These are phyloP conservation scores for Pterocles orientalis DNA, from an alignment of 2,113 vertebrate species.

Conservation along the genomic window DNA sequence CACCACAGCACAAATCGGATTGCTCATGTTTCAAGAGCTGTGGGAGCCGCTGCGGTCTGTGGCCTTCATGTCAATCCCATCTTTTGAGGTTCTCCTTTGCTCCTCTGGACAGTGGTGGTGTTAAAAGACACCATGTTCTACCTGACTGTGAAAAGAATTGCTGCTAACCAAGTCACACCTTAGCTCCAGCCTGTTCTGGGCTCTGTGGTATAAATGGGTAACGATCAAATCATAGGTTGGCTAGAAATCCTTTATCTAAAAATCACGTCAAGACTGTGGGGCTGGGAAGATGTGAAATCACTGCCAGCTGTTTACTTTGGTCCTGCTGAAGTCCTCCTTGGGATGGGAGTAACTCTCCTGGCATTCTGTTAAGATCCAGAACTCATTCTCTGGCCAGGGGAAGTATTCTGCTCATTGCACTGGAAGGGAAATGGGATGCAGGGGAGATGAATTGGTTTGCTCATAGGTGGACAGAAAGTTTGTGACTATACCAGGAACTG, in stretches of 20 bases:
- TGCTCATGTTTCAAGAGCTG: background rate
- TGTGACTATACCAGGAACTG: background rate
- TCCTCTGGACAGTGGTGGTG: background rate
- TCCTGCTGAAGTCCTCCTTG: background rate
- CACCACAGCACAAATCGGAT: background rate
- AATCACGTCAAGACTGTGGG: accelerated
- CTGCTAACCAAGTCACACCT: background rate
- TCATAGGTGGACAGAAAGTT: background rate
- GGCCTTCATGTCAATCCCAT: background rate
- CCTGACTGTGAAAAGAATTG: background rate
- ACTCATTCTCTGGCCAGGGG: background rate
- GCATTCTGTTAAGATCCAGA: background rate
- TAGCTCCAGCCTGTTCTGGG: background rate
- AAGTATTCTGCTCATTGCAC: background rate
- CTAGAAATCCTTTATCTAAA: background rate
- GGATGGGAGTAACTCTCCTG: background rate
- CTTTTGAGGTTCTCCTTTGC: background rate
- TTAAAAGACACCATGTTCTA: background rate
- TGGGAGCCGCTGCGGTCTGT: background rate
- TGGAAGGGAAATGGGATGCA: background rate
- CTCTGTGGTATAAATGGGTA: background rate
- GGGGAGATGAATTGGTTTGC: background rate
- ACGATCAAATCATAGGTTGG: background rate
- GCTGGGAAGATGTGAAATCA: background rate
- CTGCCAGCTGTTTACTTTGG: background rate